Percentiles rank a stretch among this genome's conserved stretches.
These are phyloP conservation scores for Oophaga pumilio DNA, from an alignment of 2,113 vertebrate genomes.

Conservation along the genomic window DNA sequence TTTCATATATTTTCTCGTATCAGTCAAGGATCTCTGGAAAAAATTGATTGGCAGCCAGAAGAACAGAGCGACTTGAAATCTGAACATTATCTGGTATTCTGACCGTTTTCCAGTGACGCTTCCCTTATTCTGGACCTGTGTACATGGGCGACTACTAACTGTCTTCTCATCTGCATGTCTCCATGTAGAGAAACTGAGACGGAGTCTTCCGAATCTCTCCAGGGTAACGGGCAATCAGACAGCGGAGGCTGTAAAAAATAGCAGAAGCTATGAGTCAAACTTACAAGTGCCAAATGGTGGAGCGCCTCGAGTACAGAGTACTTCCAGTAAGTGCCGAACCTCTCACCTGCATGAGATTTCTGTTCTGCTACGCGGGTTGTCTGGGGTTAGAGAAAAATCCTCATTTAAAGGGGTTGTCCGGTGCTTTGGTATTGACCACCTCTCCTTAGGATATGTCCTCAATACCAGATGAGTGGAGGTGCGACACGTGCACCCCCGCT, in stretches of 20 bases:
- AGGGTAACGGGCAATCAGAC: slow-evolving; percentile 78
- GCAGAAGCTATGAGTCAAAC: slow-evolving; percentile 93
- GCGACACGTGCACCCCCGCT: no score
- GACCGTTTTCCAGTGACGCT: no score
- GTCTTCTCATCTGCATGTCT: neutral
- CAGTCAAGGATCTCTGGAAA: no score
- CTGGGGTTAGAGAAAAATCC: neutral
- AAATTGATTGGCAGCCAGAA: no score
- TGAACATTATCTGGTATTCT: no score
- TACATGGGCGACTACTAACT: neutral
- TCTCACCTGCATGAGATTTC: neutral
- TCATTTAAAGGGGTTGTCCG: no score
- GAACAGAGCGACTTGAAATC: no score
- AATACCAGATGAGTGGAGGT: no score
- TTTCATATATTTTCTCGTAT: no score
- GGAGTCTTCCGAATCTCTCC: slow-evolving; percentile 97
- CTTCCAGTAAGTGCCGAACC: slow-evolving; percentile 83
- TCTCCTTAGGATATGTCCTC: no score
- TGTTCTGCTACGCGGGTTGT: neutral
- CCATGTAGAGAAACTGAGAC: slow-evolving; percentile 87
- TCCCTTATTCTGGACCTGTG: no score
- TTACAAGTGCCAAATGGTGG: slow-evolving; percentile 97
- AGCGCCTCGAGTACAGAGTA: slow-evolving; percentile 86
- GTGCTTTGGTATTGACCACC: no score
- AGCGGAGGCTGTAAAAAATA: slow-evolving; percentile 92